A percentile compares a stretch with the other conserved stretches of the same genome.
phyloP scores from a whole-genome alignment of 1,140 invertebrate genomes.

The Panulirus ornatus region DNA sequence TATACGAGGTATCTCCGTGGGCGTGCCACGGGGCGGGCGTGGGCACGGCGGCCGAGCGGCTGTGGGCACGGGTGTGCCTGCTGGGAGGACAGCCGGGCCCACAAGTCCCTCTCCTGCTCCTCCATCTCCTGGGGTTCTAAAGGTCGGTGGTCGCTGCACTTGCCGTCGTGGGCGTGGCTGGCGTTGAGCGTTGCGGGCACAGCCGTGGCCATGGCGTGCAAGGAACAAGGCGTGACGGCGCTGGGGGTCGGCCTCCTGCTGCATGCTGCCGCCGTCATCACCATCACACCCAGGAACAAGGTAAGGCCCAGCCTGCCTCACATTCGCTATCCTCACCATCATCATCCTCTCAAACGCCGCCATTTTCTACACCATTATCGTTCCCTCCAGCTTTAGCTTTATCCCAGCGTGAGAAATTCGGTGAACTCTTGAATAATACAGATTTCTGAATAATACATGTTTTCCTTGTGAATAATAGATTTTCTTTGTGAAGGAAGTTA shows the following conservation, averaged over 20 bases:
- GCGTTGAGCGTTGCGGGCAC: slow-evolving; percentile 83
- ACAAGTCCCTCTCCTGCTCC: neutral
- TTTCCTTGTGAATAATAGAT: no score
- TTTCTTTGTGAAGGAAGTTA: no score
- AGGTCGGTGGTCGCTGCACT: neutral
- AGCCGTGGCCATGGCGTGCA: slow-evolving; percentile 86
- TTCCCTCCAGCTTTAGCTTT: no score
- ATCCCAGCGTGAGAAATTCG: no score
- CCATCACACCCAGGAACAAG: slow-evolving; percentile 73
- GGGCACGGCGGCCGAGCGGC: slow-evolving; percentile 23
- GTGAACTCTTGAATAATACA: no score
- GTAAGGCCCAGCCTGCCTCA: slow-evolving; percentile 49
- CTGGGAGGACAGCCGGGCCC: slow-evolving; percentile 29
- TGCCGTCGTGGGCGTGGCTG: slow-evolving; percentile 68
- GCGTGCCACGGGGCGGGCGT: slow-evolving; percentile 27
- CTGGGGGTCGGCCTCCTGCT: slow-evolving; percentile 90
- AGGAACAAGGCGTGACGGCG: slow-evolving; percentile 95
- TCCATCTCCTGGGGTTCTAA: slow-evolving; percentile 34
- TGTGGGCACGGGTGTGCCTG: slow-evolving; percentile 47
- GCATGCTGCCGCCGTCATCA: slow-evolving; percentile 81
- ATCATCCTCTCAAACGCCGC: neutral
- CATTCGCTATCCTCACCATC: neutral
- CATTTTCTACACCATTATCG: no score
- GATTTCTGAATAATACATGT: no score
- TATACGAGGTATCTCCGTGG: slow-evolving; percentile 80